These are phyloP conservation scores for Nesospiza acunhae DNA, from an alignment of 2,113 vertebrate genomes.

Conservation along the genomic window DNA sequence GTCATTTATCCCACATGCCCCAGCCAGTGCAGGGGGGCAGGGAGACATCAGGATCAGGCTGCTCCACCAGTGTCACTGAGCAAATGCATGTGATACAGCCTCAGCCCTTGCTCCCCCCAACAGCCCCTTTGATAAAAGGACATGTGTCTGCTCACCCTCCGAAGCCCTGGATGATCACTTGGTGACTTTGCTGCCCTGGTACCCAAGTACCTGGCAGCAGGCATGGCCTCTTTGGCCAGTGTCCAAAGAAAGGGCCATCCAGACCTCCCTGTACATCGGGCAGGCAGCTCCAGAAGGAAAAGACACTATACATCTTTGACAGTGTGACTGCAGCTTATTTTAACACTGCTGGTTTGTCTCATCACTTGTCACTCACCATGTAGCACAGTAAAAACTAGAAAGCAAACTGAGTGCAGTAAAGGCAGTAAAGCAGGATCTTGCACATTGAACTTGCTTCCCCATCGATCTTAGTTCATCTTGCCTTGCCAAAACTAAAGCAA, in stretches of 20 bases:
- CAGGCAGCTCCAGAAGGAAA: not conserved
- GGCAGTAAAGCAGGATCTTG: not conserved
- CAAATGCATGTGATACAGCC: not conserved
- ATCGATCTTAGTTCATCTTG: not conserved
- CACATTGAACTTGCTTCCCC: not conserved
- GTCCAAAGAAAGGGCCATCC: not conserved
- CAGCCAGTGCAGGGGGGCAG: not conserved
- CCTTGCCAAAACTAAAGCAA: not conserved
- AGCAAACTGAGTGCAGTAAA: not conserved
- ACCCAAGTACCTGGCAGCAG: not conserved
- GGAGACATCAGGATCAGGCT: not conserved
- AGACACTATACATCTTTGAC: not conserved
- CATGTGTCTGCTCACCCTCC: not conserved
- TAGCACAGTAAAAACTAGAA: not conserved
- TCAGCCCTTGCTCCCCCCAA: fast-evolving
- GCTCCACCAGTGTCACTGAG: not conserved
- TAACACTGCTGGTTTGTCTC: not conserved
- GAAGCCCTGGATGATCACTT: not conserved
- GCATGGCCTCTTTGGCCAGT: not conserved
- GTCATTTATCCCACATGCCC: not conserved
- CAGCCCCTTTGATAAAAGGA: not conserved
- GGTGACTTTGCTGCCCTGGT: not conserved
- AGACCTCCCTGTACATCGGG: not conserved
- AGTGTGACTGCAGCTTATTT: not conserved
- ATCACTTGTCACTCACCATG: not conserved